These are phyloP conservation scores for Parazoanthus swiftii DNA, from an alignment of 92 coral and sea anemone species.

Conservation along the genomic window DNA sequence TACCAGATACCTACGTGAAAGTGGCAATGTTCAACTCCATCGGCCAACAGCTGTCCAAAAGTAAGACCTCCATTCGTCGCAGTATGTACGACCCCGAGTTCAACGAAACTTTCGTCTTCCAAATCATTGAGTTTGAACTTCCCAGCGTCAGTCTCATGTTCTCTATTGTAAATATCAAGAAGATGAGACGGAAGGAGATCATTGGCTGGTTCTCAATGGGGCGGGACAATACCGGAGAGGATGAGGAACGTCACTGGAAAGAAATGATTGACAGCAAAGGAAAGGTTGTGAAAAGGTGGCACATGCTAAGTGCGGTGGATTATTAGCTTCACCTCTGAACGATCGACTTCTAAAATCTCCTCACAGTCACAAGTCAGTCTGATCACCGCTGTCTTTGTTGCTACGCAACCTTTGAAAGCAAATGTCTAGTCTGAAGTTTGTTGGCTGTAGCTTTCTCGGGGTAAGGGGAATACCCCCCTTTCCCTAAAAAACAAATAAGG, in stretches of 20 bases:
- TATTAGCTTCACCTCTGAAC: conserved; percentile 38
- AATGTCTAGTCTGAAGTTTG: not conserved
- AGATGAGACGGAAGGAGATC: conserved; percentile 97
- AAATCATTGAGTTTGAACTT: conserved; percentile 98
- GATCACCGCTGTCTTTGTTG: not conserved
- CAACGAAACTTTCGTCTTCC: conserved; percentile 98
- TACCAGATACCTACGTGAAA: conserved; percentile 94
- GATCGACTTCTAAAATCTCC: not conserved
- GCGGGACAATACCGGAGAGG: conserved; percentile 95
- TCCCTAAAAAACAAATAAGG: too few relatives aligned
- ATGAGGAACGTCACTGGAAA: conserved; percentile 97
- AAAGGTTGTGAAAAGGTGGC: conserved; percentile 91
- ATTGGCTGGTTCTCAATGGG: conserved; percentile 99
- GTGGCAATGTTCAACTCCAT: conserved; percentile 99
- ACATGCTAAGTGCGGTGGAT: conserved; percentile 93
- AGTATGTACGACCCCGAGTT: conserved; percentile 99
- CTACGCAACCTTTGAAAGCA: not conserved
- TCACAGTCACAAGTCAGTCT: conserved; percentile 14
- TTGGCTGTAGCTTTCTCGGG: too few relatives aligned
- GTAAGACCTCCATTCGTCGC: conserved; percentile 98
- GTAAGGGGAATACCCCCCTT: too few relatives aligned
- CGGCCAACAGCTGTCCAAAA: conserved; percentile 97
- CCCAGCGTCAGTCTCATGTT: conserved; percentile 99
- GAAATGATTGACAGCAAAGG: conserved; percentile 94
- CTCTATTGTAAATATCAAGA: conserved; percentile 95